Evolutionary conservation across 2,113 vertebrate genomes (phyloP).

Genomic region (Tychaedon coryphoeus): DNA sequence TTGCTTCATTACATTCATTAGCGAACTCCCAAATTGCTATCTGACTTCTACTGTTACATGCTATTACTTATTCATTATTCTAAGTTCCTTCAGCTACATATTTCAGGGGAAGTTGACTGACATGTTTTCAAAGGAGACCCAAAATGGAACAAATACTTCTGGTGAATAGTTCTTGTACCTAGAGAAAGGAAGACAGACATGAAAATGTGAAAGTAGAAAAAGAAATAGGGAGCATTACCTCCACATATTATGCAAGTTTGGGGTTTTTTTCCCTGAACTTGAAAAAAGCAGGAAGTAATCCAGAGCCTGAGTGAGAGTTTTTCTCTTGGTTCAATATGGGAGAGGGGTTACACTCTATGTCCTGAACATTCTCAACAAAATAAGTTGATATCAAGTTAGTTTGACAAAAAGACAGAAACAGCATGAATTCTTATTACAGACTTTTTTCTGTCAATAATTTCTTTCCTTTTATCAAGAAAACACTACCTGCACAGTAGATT

Average conservation of each 20-base stretch:
- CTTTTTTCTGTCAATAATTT: background rate
- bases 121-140: background rate
- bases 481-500: background rate
- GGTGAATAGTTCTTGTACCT: background rate
- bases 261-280: too few relatives aligned
- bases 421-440: background rate
- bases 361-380: background rate
- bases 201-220: background rate
- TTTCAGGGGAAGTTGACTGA: background rate
- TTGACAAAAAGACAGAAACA: background rate
- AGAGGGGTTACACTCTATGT: background rate
- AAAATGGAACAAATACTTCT: background rate
- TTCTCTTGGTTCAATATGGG: background rate
- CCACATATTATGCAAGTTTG: accelerated
- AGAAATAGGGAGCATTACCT: background rate
- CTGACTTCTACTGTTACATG: background rate
- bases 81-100: background rate
- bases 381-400: background rate
- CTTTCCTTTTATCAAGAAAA: background rate
- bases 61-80: background rate
- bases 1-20: background rate
- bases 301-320: background rate
- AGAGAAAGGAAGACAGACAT: background rate
- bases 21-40: background rate
- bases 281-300: accelerated